Evolutionary conservation across 2,888 invertebrate species (phyloP).

Genomic region (Thera britannica): DNA sequence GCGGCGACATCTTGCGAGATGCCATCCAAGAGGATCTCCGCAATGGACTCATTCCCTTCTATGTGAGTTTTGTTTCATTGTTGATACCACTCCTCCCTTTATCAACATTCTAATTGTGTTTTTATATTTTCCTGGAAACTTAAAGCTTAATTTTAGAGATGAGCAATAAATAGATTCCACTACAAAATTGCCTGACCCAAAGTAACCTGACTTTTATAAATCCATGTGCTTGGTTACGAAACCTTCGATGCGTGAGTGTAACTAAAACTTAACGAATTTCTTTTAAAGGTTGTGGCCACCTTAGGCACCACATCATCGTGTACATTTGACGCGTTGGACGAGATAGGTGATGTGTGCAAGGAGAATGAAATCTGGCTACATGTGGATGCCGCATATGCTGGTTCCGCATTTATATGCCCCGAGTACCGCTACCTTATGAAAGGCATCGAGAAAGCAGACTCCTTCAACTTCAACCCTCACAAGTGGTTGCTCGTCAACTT

Average conservation of each 20-base stretch:
- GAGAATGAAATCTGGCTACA: slow-evolving; percentile 94
- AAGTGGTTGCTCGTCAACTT: slow-evolving; percentile 99
- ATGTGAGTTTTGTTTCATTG: slow-evolving; percentile 86
- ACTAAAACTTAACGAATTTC: background rate
- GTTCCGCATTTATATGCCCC: slow-evolving; percentile 97
- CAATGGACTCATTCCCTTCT: slow-evolving; percentile 97
- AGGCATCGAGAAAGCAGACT: slow-evolving; percentile 95
- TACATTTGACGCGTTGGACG: slow-evolving; percentile 95
- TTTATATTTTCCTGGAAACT: too few relatives aligned
- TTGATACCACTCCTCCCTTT: too few relatives aligned
- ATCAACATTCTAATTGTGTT: too few relatives aligned
- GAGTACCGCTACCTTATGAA: slow-evolving; percentile 96
- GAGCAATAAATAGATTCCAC: too few relatives aligned
- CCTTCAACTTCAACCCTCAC: slow-evolving; percentile 99
- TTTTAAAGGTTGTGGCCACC: slow-evolving; percentile 90
- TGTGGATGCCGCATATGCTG: slow-evolving; percentile 98
- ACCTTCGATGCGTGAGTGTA: too few relatives aligned
- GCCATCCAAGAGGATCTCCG: slow-evolving; percentile 94
- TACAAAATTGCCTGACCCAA: too few relatives aligned
- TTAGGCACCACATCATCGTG: slow-evolving; percentile 98
- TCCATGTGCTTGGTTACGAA: too few relatives aligned
- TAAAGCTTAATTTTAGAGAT: too few relatives aligned
- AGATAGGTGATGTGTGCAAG: slow-evolving; percentile 95
- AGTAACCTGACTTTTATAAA: too few relatives aligned
- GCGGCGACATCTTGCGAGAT: slow-evolving; percentile 89